These are phyloP conservation scores for Schmidtea mediterranea DNA, from an alignment of 1,140 invertebrate species.

Conservation along the genomic window DNA sequence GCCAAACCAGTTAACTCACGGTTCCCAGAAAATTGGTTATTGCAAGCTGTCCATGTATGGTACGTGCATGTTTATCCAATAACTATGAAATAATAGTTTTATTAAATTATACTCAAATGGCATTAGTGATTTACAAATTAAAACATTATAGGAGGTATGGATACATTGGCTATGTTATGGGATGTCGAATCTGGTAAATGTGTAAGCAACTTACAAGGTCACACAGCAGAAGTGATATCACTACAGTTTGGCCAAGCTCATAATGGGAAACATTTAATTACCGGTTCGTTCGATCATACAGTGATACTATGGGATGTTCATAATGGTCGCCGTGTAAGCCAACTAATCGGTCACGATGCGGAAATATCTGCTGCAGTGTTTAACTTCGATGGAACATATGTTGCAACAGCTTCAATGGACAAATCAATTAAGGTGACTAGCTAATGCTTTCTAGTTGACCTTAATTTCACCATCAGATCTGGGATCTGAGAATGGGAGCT, in stretches of 20 bases:
- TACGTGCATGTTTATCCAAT: no score
- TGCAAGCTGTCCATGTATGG: no score
- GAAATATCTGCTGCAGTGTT: constrained; percentile 46
- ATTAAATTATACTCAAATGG: no score
- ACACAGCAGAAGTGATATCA: constrained; percentile 43
- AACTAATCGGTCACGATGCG: constrained; percentile 38
- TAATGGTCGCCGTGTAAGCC: constrained; percentile 35
- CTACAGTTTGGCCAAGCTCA: constrained; percentile 35
- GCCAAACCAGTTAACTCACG: no score
- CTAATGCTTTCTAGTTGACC: constrained; percentile 22
- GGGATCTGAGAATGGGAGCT: constrained; percentile 9
- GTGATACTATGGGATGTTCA: constrained; percentile 45
- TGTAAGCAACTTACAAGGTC: constrained; percentile 34
- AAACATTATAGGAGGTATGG: constrained; percentile 30
- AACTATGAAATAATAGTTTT: no score
- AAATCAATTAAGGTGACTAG: constrained; percentile 34
- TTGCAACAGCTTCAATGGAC: constrained; percentile 43
- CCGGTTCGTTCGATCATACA: constrained; percentile 48
- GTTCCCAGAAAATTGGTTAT: no score
- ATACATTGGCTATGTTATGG: constrained; percentile 41
- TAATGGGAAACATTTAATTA: constrained; percentile 40
- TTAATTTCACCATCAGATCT: constrained; percentile 2
- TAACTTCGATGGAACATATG: constrained; percentile 40
- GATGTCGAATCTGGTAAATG: constrained; percentile 37
- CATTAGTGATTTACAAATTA: no score